These are phyloP conservation scores for Oncorhynchus keta DNA, from an alignment of 2,113 vertebrate genomes.

Conservation along the genomic window DNA sequence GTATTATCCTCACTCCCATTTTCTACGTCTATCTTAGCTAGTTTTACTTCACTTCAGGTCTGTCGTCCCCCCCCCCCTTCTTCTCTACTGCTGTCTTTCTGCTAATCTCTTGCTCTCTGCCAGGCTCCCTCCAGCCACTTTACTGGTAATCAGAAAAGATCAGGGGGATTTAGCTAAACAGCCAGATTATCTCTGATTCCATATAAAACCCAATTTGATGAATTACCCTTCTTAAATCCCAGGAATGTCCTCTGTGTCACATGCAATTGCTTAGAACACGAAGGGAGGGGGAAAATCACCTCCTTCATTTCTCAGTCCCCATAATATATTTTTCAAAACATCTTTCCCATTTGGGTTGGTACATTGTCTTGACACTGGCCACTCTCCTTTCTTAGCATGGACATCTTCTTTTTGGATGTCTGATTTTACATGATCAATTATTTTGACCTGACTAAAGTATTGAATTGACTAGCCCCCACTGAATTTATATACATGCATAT, in stretches of 20 bases:
- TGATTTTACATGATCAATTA: neutral
- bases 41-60: neutral
- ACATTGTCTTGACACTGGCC: neutral
- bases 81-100: conserved; percentile 16
- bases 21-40: neutral
- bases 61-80: neutral
- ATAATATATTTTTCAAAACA: neutral
- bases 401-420: neutral
- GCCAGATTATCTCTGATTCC: conserved; percentile 64
- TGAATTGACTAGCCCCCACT: neutral
- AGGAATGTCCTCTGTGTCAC: neutral
- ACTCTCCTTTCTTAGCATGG: neutral
- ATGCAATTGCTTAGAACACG: neutral
- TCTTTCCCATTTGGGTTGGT: neutral
- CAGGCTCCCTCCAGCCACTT: neutral
- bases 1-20: neutral
- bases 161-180: conserved; percentile 54
- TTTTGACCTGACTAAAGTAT: neutral
- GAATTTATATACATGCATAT: neutral
- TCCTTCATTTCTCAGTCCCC: too few relatives aligned
- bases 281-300: neutral
- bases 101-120: conserved; percentile 36
- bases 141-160: conserved; percentile 51
- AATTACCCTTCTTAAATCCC: conserved; percentile 45
- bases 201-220: conserved; percentile 29